Conservation (phyloP, 2,113 vertebrate genomes). For the Pelodiscus sinensis region DNA sequence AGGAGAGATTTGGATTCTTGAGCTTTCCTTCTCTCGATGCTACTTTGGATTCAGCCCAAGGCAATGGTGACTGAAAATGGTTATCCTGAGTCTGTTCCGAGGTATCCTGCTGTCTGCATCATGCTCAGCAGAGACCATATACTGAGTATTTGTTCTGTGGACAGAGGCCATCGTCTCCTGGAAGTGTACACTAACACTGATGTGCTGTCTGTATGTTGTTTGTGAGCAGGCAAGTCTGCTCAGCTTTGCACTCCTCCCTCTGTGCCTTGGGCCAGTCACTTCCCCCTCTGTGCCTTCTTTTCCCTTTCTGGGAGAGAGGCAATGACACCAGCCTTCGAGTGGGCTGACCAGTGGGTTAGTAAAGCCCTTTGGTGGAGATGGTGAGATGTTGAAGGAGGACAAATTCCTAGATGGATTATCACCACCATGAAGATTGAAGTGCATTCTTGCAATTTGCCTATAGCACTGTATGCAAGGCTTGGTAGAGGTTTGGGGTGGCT, state of each 20-base stretch:
- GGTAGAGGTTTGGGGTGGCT: constrained; percentile 18
- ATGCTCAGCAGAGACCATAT: not conserved
- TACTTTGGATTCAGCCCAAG: not conserved
- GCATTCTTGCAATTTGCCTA: not conserved
- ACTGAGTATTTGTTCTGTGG: not conserved
- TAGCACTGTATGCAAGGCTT: not conserved
- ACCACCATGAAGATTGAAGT: rapidly evolving
- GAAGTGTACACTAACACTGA: not conserved
- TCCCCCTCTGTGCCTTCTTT: not conserved
- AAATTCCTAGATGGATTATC: rapidly evolving
- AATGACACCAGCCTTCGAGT: not conserved
- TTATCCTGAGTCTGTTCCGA: not conserved
- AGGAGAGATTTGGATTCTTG: not conserved
- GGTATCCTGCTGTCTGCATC: rapidly evolving
- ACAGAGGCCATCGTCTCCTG: not conserved
- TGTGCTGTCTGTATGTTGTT: not conserved
- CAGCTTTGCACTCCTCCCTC: not conserved
- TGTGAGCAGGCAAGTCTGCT: not conserved
- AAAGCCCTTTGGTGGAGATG: rapidly evolving
- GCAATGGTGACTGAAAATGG: not conserved
- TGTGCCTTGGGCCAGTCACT: not conserved
- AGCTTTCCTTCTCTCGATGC: not conserved
- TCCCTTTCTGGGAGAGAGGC: not conserved
- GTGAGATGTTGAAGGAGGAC: not conserved
- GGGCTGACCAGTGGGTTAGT: not conserved